Conservation (phyloP, 2,113 vertebrate genomes). For the Atlantisia rogersi region DNA sequence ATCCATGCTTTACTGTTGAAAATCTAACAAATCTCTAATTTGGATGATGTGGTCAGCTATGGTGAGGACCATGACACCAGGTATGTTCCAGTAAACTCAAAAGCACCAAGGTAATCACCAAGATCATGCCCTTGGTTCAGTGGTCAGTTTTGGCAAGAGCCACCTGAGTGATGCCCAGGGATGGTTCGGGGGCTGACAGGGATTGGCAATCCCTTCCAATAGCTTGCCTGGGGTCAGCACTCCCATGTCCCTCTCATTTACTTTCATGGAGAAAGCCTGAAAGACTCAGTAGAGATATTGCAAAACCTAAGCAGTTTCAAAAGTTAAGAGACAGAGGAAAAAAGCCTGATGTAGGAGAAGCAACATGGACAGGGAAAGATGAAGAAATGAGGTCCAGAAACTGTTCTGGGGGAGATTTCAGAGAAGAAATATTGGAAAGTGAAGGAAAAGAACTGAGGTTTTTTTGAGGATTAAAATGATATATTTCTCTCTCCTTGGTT, state of each 20-base stretch:
- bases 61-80: not conserved
- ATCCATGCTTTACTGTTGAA: not conserved
- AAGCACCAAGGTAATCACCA: not conserved
- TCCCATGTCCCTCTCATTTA: not conserved
- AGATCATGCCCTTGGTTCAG: not conserved
- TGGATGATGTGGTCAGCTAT: not conserved
- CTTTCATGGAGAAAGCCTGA: not conserved
- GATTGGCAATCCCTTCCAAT: not conserved
- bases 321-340: not conserved
- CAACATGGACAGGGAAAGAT: not conserved
- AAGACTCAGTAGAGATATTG: not conserved
- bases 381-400: not conserved
- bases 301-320: not conserved
- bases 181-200: not conserved
- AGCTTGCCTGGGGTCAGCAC: not conserved
- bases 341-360: not conserved
- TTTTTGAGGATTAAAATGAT: constrained; percentile 18
- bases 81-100: not conserved
- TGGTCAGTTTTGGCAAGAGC: not conserved
- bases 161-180: not conserved
- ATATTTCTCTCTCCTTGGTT: not conserved
- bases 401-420: not conserved
- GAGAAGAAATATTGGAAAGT: not conserved
- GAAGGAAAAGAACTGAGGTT: not conserved
- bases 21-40: not conserved